A percentile compares a stretch with the other conserved stretches of the same genome.
Conservation (phyloP, 2,888 invertebrate species). For the Digitonthophagus gazella region DNA sequence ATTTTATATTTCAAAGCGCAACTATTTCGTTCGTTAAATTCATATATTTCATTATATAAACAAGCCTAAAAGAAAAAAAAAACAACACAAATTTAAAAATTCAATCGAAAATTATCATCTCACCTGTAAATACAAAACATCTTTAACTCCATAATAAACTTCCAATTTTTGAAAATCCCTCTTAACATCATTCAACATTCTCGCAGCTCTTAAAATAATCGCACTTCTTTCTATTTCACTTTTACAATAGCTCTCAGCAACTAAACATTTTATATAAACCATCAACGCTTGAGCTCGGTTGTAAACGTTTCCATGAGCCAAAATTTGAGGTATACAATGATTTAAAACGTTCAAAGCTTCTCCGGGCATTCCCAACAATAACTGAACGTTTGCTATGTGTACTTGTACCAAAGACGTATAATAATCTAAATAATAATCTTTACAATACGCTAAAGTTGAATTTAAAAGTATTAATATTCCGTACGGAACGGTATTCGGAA, state of each 20-base stretch:
- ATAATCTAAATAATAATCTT: constrained; percentile 74
- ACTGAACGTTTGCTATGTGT: constrained; percentile 75
- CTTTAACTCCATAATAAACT: constrained; percentile 72
- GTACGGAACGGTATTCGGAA: constrained; percentile 57
- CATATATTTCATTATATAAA: constrained; percentile 72
- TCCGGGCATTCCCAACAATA: constrained; percentile 72
- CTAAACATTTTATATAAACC: constrained; percentile 74
- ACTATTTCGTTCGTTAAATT: constrained; percentile 71
- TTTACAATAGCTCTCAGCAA: constrained; percentile 60
- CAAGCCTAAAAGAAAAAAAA: constrained; percentile 58
- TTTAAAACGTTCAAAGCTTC: constrained; percentile 73
- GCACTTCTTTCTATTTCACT: constrained; percentile 53
- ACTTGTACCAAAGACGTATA: constrained; percentile 72
- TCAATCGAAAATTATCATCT: constrained; percentile 26
- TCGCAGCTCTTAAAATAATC: constrained; percentile 58
- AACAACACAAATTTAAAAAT: constrained; percentile 38
- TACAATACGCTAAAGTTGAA: constrained; percentile 72
- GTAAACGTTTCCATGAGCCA: constrained; percentile 78
- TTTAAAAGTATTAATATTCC: constrained; percentile 60
- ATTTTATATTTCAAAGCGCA: constrained; percentile 79
- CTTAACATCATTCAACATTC: constrained; percentile 65
- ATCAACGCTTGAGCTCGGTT: constrained; percentile 77
- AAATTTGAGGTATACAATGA: constrained; percentile 59
- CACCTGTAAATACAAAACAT: constrained; percentile 69
- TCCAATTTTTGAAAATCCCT: constrained; percentile 71